phyloP scores from a whole-genome alignment of 2,797 vertebrate species.

The Gobionotothen gibberifrons region DNA sequence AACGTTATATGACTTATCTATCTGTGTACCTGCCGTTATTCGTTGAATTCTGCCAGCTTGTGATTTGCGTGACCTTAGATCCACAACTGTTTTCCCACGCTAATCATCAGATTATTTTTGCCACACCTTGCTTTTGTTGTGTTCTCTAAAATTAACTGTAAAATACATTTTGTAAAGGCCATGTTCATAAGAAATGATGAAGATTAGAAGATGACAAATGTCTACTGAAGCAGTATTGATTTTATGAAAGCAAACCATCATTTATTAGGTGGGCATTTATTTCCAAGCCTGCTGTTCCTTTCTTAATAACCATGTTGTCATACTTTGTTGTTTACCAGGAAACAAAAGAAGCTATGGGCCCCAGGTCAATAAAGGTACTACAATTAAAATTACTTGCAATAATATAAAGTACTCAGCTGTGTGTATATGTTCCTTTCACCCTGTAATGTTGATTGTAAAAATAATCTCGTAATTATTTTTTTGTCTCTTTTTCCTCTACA shows the following conservation, averaged over 20 bases:
- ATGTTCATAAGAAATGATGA: not conserved
- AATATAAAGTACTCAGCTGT: not conserved
- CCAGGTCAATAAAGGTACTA: constrained; percentile 53
- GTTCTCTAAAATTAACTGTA: not conserved
- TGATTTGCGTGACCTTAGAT: not conserved
- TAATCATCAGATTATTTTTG: not conserved
- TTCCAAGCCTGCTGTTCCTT: not conserved
- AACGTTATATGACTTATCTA: too few relatives aligned
- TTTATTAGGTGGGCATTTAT: not conserved
- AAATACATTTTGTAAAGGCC: not conserved
- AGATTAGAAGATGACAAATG: not conserved
- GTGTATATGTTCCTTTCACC: not conserved
- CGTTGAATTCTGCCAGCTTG: not conserved
- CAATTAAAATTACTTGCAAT: not conserved
- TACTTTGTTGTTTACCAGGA: constrained; percentile 48
- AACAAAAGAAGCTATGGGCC: not conserved
- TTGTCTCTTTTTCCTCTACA: constrained; percentile 43
- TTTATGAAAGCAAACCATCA: not conserved
- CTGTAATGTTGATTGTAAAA: not conserved
- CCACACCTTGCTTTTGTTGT: not conserved
- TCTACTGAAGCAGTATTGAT: not conserved
- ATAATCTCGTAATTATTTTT: not conserved
- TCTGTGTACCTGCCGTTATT: not conserved
- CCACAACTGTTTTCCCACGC: not conserved
- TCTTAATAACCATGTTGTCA: constrained; percentile 1